phyloP scores from a whole-genome alignment of 2,113 vertebrate genomes.

The Lagopus muta region DNA sequence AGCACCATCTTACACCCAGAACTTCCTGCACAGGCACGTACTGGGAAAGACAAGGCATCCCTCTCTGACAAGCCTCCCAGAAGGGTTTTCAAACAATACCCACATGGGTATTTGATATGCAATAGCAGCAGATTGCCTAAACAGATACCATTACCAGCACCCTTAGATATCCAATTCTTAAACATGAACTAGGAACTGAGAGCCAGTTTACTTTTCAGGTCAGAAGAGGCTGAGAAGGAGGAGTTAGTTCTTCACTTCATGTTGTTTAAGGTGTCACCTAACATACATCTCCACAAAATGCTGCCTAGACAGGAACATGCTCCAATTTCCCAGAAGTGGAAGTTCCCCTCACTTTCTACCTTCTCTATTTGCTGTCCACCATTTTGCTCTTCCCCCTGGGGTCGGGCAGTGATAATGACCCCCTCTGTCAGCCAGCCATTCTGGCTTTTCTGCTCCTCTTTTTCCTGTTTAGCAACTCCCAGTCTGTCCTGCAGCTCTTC shows the following conservation, averaged over 20 bases:
- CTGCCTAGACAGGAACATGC: neutral
- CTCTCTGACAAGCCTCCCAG: neutral
- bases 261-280: neutral
- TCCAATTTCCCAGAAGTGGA: neutral
- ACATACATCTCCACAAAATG: neutral
- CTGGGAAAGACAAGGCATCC: neutral
- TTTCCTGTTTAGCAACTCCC: conserved; percentile 85
- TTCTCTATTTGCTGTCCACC: conserved; percentile 82
- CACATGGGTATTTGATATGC: neutral
- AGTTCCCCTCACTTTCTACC: conserved; percentile 77
- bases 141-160: neutral
- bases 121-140: neutral
- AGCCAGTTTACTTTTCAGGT: neutral
- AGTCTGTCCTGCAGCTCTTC: conserved; percentile 93
- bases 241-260: neutral
- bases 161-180: neutral
- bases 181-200: neutral
- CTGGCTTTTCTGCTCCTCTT: conserved; percentile 76
- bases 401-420: conserved; percentile 85
- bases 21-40: neutral
- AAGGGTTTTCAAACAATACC: neutral
- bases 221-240: neutral
- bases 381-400: conserved; percentile 79
- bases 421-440: conserved; percentile 92
- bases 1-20: neutral